Percentiles rank a stretch among this genome's conserved stretches.
phyloP scores from a whole-genome alignment of 2,113 vertebrate genomes.

The Hypocryptadius cinnamomeus region DNA sequence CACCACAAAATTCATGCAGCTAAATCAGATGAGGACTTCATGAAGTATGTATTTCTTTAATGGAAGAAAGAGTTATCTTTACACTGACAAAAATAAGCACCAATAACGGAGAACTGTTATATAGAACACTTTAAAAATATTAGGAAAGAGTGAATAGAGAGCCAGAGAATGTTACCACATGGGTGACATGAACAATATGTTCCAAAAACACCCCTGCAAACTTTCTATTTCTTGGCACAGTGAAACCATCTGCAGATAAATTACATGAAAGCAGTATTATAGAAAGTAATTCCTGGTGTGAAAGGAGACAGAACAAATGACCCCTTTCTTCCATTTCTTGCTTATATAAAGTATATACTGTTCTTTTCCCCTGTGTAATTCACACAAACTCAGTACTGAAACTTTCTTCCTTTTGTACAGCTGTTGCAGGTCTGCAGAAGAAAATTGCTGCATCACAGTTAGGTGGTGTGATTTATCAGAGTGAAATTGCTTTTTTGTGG shows the following conservation, averaged over 20 bases:
- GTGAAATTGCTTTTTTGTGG: not conserved
- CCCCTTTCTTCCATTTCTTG: not conserved
- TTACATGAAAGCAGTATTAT: not conserved
- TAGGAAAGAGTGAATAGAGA: not conserved
- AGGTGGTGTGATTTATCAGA: not conserved
- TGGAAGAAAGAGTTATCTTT: not conserved
- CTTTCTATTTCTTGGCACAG: not conserved
- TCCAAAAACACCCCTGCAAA: rapidly evolving
- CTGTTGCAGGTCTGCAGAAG: not conserved
- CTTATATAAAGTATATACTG: not conserved
- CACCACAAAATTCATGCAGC: rapidly evolving
- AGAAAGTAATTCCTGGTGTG: not conserved
- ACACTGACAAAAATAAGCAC: not conserved
- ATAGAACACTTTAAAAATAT: not conserved
- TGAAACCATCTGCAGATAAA: not conserved
- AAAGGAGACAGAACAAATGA: not conserved
- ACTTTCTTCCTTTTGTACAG: not conserved
- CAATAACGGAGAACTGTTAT: rapidly evolving
- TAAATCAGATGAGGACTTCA: not conserved
- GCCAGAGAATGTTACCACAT: not conserved
- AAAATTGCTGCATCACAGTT: not conserved
- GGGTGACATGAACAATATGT: not conserved
- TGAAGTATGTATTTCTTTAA: not conserved
- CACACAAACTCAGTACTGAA: not conserved
- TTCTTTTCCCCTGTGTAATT: not conserved